Evolutionary conservation across 2,888 invertebrate genomes (phyloP).

Genomic region (Caenorhabditis sinica): DNA sequence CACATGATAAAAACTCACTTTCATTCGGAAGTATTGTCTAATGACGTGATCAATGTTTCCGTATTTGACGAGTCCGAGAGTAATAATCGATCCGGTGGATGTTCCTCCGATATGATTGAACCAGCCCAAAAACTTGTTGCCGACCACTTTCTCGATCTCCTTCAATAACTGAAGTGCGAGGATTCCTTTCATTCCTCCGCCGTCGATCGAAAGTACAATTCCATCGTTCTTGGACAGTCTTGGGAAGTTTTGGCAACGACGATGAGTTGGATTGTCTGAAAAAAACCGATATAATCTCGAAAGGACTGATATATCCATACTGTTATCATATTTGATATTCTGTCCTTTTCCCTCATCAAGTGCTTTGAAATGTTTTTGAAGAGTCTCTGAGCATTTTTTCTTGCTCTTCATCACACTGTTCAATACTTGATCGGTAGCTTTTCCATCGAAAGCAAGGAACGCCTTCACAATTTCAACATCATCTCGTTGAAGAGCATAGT

Average conservation of each 20-base stretch:
- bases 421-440: neutral
- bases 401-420: neutral
- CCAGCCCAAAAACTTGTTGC: constrained; percentile 88
- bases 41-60: constrained; percentile 88
- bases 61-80: constrained; percentile 89
- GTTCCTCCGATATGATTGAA: constrained; percentile 97
- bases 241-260: constrained; percentile 29
- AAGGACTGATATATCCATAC: neutral
- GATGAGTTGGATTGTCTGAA: constrained; percentile 45
- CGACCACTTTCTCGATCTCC: constrained; percentile 71
- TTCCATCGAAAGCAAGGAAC: constrained; percentile 39
- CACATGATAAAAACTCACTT: constrained; percentile 85
- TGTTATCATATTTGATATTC: neutral
- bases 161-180: constrained; percentile 77
- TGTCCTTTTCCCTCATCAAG: constrained; percentile 14
- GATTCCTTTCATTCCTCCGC: constrained; percentile 80
- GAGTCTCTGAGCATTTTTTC: neutral
- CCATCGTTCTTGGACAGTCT: constrained; percentile 2
- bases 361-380: constrained; percentile 20
- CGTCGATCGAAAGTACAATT: constrained; percentile 70
- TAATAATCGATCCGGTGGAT: constrained; percentile 93
- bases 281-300: neutral
- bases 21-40: constrained; percentile 94
- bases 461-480: constrained; percentile 37
- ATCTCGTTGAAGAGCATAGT: constrained; percentile 52